Evolutionary conservation across 2,113 vertebrate genomes (phyloP), one percentile per base, ranked within the genome.

Genomic region (Eurypyga helias): DNA sequence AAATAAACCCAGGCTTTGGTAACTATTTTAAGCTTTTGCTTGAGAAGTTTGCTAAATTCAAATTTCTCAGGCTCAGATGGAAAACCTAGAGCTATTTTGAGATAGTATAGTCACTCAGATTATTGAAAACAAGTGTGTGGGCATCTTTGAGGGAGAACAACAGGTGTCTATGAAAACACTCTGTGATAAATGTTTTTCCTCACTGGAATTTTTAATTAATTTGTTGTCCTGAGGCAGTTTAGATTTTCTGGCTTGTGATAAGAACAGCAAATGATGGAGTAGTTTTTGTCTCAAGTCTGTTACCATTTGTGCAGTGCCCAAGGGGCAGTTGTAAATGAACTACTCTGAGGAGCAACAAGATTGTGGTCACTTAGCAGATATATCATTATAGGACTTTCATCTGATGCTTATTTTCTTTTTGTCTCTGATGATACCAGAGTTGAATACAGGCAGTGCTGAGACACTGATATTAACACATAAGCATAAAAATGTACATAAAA

Each of bases 151-250:
- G 49, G 48, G 43, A 64, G 65, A 80, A 82, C 38, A 88, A 48
- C 80, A 82, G 23, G 29, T 73, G 54, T 36, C 76, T 52, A 38
- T n/a, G 70, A 77, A 95, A 95, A 72, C 70, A 54, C 26, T 29
- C 21, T 21, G 41, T 51, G 65, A 82, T 78, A 72, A 82, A 78
- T 58, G 43, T 62, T 91, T 89, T 78, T 58, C 70, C 60, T 93
- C 70, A 29, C 75, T 64, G 70, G 70, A 89, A 58, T 93, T 89
- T 92, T 72, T 77, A 86, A 82, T 91, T 77, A 73, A 77, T 91
- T 91, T 72, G 43, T 67, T 78, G 65, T 70, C 81, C 81, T 43
- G 60, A 58, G n/a, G 84, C 48, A 41, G 11, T 91, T 91, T 69
- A 72, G 75, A 49, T 89, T 86, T 85, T 73, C 76, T 81, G 70